Evolutionary conservation across 2,797 vertebrate genomes (phyloP).

Genomic region (Tinamus major): DNA sequence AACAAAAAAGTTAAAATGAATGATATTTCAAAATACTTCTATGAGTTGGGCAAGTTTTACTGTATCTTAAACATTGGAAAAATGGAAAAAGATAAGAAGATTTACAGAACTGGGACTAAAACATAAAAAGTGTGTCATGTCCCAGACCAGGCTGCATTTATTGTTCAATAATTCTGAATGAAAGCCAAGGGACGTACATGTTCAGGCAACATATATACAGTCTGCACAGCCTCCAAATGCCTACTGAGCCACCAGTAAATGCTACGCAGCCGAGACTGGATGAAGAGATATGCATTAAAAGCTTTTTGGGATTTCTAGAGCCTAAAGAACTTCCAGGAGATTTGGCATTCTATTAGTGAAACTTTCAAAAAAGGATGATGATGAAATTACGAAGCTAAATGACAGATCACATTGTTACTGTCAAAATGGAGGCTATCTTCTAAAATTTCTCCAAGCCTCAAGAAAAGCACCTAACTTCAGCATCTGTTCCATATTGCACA

Average conservation of each 20-base stretch:
- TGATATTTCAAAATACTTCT: background rate
- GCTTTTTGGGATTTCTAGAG: background rate
- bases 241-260: background rate
- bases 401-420: background rate
- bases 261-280: background rate
- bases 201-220: background rate
- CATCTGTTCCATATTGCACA: background rate
- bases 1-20: background rate
- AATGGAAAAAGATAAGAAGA: background rate
- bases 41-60: background rate
- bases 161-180: background rate
- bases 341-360: background rate
- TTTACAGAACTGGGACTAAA: background rate
- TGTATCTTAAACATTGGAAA: background rate
- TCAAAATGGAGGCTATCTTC: background rate
- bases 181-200: accelerated
- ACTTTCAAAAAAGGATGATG: background rate
- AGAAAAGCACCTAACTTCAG: background rate
- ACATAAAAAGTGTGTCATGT: background rate
- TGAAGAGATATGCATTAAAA: background rate
- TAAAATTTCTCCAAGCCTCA: background rate
- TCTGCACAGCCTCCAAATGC: background rate
- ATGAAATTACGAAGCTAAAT: background rate
- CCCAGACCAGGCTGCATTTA: background rate
- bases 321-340: background rate